A percentile compares a stretch with the other conserved stretches of the same genome.
phyloP scores from a whole-genome alignment of 1,140 invertebrate species.

The Drosophila auraria region DNA sequence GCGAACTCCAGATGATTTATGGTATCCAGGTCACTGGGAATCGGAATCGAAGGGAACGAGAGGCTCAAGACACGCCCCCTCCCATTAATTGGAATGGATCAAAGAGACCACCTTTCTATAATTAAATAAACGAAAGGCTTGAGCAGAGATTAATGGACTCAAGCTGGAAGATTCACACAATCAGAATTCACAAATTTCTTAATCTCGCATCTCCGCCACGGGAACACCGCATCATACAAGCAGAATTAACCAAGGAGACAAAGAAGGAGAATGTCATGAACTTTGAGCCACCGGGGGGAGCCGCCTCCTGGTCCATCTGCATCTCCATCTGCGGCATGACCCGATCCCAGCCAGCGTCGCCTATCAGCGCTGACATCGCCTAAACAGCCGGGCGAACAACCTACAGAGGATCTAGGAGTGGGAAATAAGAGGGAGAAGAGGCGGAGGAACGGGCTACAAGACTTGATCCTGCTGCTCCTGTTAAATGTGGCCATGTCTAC shows the following conservation, averaged over 20 bases:
- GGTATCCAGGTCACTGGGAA: slow-evolving; percentile 34
- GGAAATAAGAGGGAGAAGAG: no score
- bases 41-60: slow-evolving; percentile 30
- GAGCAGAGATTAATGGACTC: slow-evolving; percentile 60
- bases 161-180: slow-evolving; percentile 58
- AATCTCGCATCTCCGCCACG: slow-evolving; percentile 68
- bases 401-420: slow-evolving; percentile 5
- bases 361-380: slow-evolving; percentile 74
- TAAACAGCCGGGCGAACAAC: slow-evolving; percentile 54
- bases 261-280: slow-evolving; percentile 65
- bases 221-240: slow-evolving; percentile 67
- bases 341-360: slow-evolving; percentile 61
- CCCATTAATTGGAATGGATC: slow-evolving; percentile 31
- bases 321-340: slow-evolving; percentile 43
- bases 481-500: slow-evolving; percentile 68
- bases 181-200: slow-evolving; percentile 62
- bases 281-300: slow-evolving; percentile 54
- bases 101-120: slow-evolving; percentile 32
- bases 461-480: slow-evolving; percentile 80
- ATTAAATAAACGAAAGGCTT: slow-evolving; percentile 67
- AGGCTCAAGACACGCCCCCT: slow-evolving; percentile 13
- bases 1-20: slow-evolving; percentile 62
- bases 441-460: slow-evolving; percentile 54
- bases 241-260: slow-evolving; percentile 56
- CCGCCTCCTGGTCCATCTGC: slow-evolving; percentile 24